Percentiles rank a stretch among this genome's conserved stretches.
Evolutionary conservation across 2,797 vertebrate genomes (phyloP).

Genomic region (Dallia pectoralis): DNA sequence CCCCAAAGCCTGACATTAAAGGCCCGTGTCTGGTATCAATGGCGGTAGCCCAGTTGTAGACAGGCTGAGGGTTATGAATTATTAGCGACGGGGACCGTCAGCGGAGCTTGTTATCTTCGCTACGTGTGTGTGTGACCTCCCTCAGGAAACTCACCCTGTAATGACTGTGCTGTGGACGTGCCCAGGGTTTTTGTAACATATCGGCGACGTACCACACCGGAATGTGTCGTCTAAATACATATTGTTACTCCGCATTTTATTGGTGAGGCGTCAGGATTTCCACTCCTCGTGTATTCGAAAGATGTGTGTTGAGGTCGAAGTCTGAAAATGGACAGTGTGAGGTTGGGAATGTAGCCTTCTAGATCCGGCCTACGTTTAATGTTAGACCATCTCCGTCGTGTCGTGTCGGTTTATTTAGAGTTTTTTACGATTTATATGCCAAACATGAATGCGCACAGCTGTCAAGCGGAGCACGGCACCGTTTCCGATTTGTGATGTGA

Average conservation of each 20-base stretch:
- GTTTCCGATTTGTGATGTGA: neutral
- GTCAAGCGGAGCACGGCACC: neutral
- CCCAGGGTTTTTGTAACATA: slow-evolving; percentile 25
- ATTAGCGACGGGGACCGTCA: slow-evolving; percentile 43
- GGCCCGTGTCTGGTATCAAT: slow-evolving; percentile 26
- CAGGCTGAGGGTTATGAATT: slow-evolving; percentile 45
- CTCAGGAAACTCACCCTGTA: slow-evolving; percentile 40
- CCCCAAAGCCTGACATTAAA: slow-evolving; percentile 38
- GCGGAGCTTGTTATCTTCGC: slow-evolving; percentile 56
- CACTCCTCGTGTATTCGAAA: slow-evolving; percentile 23
- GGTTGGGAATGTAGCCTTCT: too few relatives aligned
- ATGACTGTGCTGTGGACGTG: slow-evolving; percentile 37
- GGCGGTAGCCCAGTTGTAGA: slow-evolving; percentile 31
- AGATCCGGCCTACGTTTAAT: too few relatives aligned
- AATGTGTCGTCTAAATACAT: neutral
- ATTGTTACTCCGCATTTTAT: neutral
- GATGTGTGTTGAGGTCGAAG: slow-evolving; percentile 11
- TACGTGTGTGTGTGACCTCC: slow-evolving; percentile 55
- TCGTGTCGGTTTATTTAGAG: neutral
- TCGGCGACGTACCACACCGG: slow-evolving; percentile 9
- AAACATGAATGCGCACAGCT: slow-evolving; percentile 13
- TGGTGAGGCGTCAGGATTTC: slow-evolving; percentile 24
- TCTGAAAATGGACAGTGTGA: slow-evolving; percentile 13
- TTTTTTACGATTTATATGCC: neutral
- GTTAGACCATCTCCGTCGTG: too few relatives aligned